These are phyloP conservation scores for Hyaena hyaena DNA, from an alignment of 2,113 vertebrate genomes.

Conservation along the genomic window DNA sequence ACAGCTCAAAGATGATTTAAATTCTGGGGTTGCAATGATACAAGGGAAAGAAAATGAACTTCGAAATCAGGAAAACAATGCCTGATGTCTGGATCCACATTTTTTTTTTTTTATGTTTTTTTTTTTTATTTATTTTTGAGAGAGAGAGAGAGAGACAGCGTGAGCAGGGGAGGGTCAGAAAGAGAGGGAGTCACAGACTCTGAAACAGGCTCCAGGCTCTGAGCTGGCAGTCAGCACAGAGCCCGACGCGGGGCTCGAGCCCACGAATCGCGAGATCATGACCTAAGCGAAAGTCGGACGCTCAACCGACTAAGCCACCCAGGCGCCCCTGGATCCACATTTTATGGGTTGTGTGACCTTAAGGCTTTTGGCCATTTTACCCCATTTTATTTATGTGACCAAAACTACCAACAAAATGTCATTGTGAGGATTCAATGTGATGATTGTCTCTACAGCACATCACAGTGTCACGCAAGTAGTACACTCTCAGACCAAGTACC, in stretches of 20 bases:
- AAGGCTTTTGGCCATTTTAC: neutral
- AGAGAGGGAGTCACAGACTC: no score
- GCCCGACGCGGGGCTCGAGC: no score
- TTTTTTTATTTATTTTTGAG: no score
- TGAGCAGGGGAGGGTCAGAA: no score
- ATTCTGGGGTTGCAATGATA: neutral
- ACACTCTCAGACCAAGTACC: neutral
- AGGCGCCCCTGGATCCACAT: neutral
- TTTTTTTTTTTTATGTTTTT: no score
- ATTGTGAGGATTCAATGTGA: neutral
- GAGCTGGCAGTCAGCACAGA: no score
- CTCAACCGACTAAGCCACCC: no score
- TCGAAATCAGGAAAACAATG: neutral
- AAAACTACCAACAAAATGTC: neutral
- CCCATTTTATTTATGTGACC: neutral
- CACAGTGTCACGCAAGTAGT: neutral
- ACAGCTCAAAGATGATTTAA: neutral
- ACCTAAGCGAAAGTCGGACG: no score
- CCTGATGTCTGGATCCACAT: neutral
- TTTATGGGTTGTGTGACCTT: neutral
- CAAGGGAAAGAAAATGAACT: neutral
- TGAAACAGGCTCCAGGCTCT: no score
- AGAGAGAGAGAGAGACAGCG: no score
- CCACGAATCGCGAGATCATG: no score
- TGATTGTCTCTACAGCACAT: neutral